A percentile compares a stretch with the other conserved stretches of the same genome.
Conservation (phyloP, 2,888 invertebrate species). For the Lochmaea crataegi region DNA sequence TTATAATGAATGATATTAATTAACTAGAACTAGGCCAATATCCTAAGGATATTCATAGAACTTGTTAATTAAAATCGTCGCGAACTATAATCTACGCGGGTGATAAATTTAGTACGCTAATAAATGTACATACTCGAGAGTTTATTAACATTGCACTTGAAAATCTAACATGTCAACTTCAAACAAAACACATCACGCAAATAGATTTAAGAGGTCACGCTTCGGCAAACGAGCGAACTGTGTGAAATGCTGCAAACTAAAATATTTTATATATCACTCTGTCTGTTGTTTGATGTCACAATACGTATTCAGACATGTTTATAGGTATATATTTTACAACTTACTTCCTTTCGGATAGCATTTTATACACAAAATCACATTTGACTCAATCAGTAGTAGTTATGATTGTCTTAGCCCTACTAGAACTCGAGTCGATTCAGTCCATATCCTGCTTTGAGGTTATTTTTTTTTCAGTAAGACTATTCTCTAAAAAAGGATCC, state of each 20-base stretch:
- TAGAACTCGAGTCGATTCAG: too few species aligned
- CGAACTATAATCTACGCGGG: background rate
- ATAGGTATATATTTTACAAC: background rate
- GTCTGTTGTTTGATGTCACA: conserved; percentile 1
- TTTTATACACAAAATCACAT: background rate
- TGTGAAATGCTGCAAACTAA: background rate
- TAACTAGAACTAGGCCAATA: background rate
- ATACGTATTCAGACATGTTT: background rate
- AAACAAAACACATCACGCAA: conserved; percentile 6
- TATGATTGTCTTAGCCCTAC: too few species aligned
- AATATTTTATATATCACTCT: background rate
- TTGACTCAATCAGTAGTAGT: too few species aligned
- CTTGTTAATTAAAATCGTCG: conserved; percentile 16
- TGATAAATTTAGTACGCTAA: conserved; percentile 13
- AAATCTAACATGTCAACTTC: conserved; percentile 7
- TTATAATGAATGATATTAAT: conserved; percentile 14
- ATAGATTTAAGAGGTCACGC: conserved; percentile 11
- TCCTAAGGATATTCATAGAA: conserved; percentile 17
- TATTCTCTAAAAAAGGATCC: too few species aligned
- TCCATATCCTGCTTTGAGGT: too few species aligned
- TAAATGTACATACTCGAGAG: conserved; percentile 8
- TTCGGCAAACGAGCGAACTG: background rate
- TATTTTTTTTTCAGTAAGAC: too few species aligned
- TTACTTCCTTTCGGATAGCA: background rate
- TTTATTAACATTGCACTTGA: conserved; percentile 18